Base-by-base conservation (phyloP, 2,113 vertebrate species). In the Pungitius pungitius region DNA sequence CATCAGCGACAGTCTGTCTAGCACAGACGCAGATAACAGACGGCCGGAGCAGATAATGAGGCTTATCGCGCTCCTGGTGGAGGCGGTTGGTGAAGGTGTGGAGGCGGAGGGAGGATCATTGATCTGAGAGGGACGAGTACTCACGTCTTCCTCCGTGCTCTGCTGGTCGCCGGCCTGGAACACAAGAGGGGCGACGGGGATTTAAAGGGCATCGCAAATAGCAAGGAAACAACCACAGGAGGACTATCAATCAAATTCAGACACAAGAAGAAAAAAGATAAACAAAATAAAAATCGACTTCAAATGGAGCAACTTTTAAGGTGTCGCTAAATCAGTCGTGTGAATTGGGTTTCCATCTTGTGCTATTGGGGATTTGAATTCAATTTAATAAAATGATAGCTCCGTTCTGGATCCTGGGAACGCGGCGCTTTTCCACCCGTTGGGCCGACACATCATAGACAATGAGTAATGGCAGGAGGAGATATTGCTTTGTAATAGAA, bases 141-240 rank as follows among this genome's bases (percentile, higher is more conserved):
- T 93, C 80, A 94, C 95, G 88, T 95, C 92, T 88, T 94, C 94
- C 61, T 94, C 93, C 35, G 87, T 37, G 73, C 77, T 89, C 76
- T 94, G 94, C 86, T 95, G 94, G 57, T 95, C 94, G 5, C 92
- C 84, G 30, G 91, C 90, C 94, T 95, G 82, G 70, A 93, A 92
- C 27, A 88, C 79, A 91, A 83, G 81, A 67, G 68, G 73, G 35
- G 20, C 4, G 18, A 78, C 5, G 13, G 22, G 54, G 39, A 51
- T 78, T 77, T 75, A 59, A 69, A 69, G n/a, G 39, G 18, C 33
- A 40, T 26, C 40, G 60, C 55, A 68, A 66, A 81, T 8, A 74
- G 49, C 54, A 14, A 58, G 62, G 24, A 80, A 75, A 61, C 35
- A 60, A 73, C 37, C 65, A 72, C 40, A 80, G 37, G 26, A 71